Evolutionary conservation across 2,113 vertebrate species (phyloP), one percentile per base, ranked within the genome.

Genomic region (Jaculus jaculus): DNA sequence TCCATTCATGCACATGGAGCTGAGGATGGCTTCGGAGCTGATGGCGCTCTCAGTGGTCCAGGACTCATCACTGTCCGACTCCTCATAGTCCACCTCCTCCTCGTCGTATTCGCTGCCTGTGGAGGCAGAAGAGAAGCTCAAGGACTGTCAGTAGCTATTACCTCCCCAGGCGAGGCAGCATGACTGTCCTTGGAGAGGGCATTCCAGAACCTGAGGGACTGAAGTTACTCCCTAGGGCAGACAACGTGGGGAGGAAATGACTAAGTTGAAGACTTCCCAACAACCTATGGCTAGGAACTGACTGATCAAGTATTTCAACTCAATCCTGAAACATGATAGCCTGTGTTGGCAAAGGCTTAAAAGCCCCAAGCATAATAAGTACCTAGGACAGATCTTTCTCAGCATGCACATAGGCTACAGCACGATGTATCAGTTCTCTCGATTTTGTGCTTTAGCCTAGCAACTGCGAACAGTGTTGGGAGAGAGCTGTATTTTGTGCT

Each of bases 1-100:
- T 95, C 99, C 99, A 6, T 99, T 99, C 99, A 99, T 99, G 98
- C 99, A 99, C 99, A 99, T 99, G 88, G 99, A 99, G 96, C 99
- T 99, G 95, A 99, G 99, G 98, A 99, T 99, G 96, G 99, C 99
- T 98, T 99, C 99, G 0, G 99, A 99, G 98, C 99, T 99, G 98
- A 99, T 99, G 98, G 99, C 99, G 92, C 99, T 99, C 99, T 99
- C 99, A 28, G 99, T 99, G 96, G 99, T 99, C 99, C 99, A 99
- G 66, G 99, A 99, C 97, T 99, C 99, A 13, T 99, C 99, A 63
- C 99, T 99, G 98, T 99, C 99, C 3, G 99, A 99, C 97, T 99
- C 99, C 98, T 99, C 99, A 37, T 99, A 99, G 96, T 99, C 99
- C 85, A 99, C 99, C 90, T 99, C 99, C 97, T 99, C 99, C 89